Conservation (phyloP, 2,888 invertebrate species). For the Pachymerium ferrugineum region DNA sequence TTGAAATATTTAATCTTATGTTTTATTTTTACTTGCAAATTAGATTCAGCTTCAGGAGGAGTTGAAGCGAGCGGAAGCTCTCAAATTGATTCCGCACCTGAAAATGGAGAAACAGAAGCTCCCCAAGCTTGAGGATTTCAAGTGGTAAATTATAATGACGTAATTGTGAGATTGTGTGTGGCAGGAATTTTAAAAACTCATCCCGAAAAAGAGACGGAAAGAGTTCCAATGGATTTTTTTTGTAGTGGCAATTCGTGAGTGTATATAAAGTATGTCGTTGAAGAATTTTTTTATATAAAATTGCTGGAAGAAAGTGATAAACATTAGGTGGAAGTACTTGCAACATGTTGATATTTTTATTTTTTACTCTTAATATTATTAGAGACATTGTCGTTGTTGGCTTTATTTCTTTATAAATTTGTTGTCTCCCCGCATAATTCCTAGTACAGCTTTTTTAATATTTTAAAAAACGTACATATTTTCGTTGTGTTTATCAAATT, state of each 20-base stretch:
- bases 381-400: no score
- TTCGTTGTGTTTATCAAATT: not conserved
- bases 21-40: not conserved
- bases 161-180: no score
- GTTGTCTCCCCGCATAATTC: no score
- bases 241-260: not conserved
- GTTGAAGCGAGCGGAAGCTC: not conserved
- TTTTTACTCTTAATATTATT: not conserved
- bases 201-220: not conserved
- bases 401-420: no score
- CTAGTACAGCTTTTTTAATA: not conserved
- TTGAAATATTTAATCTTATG: not conserved
- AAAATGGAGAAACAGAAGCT: not conserved
- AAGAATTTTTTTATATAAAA: not conserved
- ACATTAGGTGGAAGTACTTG: not conserved
- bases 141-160: no score
- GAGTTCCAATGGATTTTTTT: not conserved
- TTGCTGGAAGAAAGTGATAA: not conserved
- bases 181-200: not conserved
- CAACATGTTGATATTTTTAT: not conserved
- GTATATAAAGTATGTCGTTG: not conserved
- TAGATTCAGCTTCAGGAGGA: not conserved
- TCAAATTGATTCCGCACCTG: not conserved
- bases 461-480: not conserved
- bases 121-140: not conserved